A percentile compares a stretch with the other conserved stretches of the same genome.
phyloP scores from a whole-genome alignment of 2,888 invertebrate genomes.

The Phania funesta region DNA sequence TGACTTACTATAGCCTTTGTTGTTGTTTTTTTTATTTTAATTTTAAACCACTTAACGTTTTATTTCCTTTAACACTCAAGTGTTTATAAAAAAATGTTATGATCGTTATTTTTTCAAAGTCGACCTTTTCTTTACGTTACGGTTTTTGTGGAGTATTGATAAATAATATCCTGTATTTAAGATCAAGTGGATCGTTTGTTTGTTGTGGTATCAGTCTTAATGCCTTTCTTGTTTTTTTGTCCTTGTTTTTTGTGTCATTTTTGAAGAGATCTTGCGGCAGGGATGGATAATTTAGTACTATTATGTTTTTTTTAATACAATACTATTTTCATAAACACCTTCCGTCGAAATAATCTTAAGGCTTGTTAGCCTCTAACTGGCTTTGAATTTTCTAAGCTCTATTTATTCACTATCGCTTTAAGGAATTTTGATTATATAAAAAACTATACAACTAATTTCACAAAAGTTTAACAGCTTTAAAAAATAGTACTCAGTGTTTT shows the following conservation, averaged over 20 bases:
- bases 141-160: constrained; percentile 37
- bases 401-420: too few relatives aligned
- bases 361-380: too few relatives aligned
- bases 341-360: too few relatives aligned
- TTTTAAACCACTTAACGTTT: constrained; percentile 65
- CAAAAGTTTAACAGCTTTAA: too few relatives aligned
- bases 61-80: constrained; percentile 66
- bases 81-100: constrained; percentile 63
- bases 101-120: constrained; percentile 40
- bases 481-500: too few relatives aligned
- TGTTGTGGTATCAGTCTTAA: constrained; percentile 38
- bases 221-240: constrained; percentile 12
- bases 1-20: constrained; percentile 48
- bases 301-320: too few relatives aligned
- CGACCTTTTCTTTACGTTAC: constrained; percentile 30
- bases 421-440: too few relatives aligned
- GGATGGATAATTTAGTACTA: neutral
- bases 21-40: neutral
- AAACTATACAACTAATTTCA: too few relatives aligned
- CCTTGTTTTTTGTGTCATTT: constrained; percentile 45
- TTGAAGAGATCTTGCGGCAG: constrained; percentile 29
- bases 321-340: too few relatives aligned
- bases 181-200: constrained; percentile 54
- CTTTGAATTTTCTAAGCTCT: too few relatives aligned
- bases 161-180: constrained; percentile 59